Conservation (phyloP, 2,113 vertebrate species). For the Zapus hudsonius region DNA sequence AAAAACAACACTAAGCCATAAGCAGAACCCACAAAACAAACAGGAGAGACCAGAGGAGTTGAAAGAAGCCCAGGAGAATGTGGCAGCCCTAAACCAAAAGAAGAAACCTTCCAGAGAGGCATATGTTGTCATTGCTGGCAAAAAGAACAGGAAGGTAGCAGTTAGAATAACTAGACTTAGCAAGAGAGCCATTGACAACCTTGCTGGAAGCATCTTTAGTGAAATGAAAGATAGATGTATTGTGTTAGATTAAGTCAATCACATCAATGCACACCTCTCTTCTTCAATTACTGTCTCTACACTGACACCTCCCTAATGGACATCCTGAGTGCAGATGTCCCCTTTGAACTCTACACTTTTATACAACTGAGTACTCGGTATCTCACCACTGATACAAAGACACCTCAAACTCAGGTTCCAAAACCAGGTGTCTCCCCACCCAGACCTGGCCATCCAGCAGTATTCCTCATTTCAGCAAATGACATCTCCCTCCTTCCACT, state of each 20-base stretch:
- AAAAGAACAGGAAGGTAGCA: neutral
- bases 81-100: neutral
- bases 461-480: neutral
- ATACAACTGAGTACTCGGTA: neutral
- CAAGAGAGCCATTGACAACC: neutral
- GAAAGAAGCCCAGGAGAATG: neutral
- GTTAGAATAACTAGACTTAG: neutral
- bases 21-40: neutral
- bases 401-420: neutral
- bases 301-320: neutral
- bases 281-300: neutral
- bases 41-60: neutral
- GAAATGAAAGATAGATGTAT: neutral
- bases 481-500: neutral
- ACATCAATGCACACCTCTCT: neutral
- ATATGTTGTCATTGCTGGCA: neutral
- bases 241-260: neutral
- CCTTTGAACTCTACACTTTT: neutral
- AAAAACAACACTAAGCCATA: neutral
- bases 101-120: neutral
- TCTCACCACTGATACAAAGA: neutral
- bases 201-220: neutral
- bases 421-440: neutral
- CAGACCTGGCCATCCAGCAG: neutral
- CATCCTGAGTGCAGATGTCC: neutral